Conservation (phyloP, 2,888 invertebrate genomes). For the Dynastes hyllus region DNA sequence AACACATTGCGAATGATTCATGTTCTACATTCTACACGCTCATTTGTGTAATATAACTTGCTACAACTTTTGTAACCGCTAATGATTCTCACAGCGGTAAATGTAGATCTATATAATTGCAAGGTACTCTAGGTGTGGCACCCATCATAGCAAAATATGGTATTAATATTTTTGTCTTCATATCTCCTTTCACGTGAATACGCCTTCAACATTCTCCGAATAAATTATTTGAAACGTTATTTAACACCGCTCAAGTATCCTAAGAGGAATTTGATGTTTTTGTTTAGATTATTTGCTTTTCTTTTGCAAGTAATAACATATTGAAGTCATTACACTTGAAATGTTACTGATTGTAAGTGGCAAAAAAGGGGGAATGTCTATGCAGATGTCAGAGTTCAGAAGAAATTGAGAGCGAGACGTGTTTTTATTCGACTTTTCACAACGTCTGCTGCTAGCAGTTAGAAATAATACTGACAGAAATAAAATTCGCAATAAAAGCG, state of each 20-base stretch:
- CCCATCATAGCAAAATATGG: conserved; percentile 12
- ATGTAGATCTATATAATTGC: conserved; percentile 19
- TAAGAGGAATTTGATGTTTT: too few relatives aligned
- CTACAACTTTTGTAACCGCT: conserved; percentile 9
- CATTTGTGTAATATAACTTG: conserved; percentile 25
- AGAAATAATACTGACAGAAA: conserved; percentile 4
- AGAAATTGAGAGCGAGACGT: background rate
- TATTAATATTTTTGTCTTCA: background rate
- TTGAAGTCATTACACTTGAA: too few relatives aligned
- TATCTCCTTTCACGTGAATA: conserved; percentile 26
- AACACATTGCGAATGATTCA: conserved; percentile 10
- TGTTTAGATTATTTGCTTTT: too few relatives aligned
- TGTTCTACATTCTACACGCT: background rate
- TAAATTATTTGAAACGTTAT: conserved; percentile 19
- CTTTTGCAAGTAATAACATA: too few relatives aligned
- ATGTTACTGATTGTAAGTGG: background rate
- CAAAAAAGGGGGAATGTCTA: conserved; percentile 2
- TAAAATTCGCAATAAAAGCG: background rate
- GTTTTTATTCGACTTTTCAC: background rate
- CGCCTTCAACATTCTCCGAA: conserved; percentile 15
- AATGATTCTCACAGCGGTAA: conserved; percentile 31
- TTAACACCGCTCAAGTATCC: background rate
- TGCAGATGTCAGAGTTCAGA: conserved; percentile 2
- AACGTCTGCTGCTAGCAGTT: background rate
- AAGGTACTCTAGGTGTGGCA: conserved; percentile 16